Evolutionary conservation across 1,140 invertebrate genomes (phyloP), one percentile per base, ranked within the genome.

Genomic region (Drosophila burlai): DNA sequence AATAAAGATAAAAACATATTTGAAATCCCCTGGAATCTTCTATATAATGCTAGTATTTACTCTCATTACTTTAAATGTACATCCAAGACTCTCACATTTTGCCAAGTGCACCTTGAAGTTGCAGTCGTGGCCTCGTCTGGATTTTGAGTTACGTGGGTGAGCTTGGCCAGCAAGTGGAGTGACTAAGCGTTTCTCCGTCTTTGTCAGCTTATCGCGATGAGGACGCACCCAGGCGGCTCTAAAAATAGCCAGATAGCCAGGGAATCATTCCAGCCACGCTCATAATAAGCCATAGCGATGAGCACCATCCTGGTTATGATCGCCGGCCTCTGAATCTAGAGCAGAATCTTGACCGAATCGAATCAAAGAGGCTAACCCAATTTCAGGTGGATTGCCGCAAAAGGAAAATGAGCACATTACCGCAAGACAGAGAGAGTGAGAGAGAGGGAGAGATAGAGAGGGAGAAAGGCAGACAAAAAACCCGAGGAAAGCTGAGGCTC

Each of bases 401-500:
- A 90, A 85, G 85, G 85, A 90, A 90, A 90, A 90, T 90, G 85
- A 90, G 85, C 85, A 90, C 85, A 91, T 90, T 82, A 80, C 85
- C 73, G 73, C 49, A 13, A 63, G 31, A 50, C 50, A 64, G 59
- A 62, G 68, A 57, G 24, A 40, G 60, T 24, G 24, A 69, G 21
- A 63, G 9, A 58, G 59, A 69, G 64, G 21, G 21, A 52, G 8
- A 63, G 59, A 57, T 58, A 45, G 67, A 42, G 59, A 69, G 64
- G 16, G 29, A 71, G 62, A 26, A 47, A 46, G 42, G 34, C 15
- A 24, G 62, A 49, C 18, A 31, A 65, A 31, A n/a, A 26, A 64
- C 11, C 47, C 9, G 26, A 31, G 62, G 57, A 69, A 69, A 80
- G 81, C 66, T 61, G 81, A 50, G 76, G 64, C 80, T 55, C 13